Conservation (phyloP, 2,888 invertebrate species). For the Ochropleura leucogaster region DNA sequence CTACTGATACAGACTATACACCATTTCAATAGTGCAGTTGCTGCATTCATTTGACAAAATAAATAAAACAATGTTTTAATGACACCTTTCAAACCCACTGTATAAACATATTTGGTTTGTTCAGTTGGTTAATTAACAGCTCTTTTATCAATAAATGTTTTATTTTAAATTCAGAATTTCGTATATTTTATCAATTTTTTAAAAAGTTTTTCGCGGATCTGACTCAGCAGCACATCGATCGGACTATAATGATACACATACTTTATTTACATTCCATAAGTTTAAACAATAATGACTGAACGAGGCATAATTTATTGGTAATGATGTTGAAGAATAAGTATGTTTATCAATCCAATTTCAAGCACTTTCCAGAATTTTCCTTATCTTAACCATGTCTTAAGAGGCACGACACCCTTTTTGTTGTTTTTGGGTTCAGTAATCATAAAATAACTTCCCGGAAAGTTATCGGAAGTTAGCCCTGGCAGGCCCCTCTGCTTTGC, state of each 20-base stretch:
- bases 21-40: slow-evolving; percentile 2
- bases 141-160: neutral
- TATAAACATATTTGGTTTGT: neutral
- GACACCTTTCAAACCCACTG: slow-evolving; percentile 27
- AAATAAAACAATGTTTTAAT: neutral
- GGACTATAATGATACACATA: neutral
- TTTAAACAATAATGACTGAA: neutral
- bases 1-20: neutral
- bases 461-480: too few species aligned
- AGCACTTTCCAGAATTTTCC: neutral
- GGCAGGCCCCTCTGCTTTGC: too few species aligned
- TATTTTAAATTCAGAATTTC: neutral
- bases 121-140: slow-evolving; percentile 16
- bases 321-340: neutral
- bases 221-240: neutral
- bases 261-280: neutral
- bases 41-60: neutral
- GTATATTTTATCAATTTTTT: neutral
- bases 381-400: neutral
- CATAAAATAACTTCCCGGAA: too few species aligned
- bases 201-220: neutral
- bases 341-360: neutral
- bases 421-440: too few species aligned
- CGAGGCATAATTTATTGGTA: neutral
- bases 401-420: too few species aligned